Evolutionary conservation across 2,888 invertebrate genomes (phyloP), one percentile per base, ranked within the genome.

Genomic region (Mystacides longicornis): DNA sequence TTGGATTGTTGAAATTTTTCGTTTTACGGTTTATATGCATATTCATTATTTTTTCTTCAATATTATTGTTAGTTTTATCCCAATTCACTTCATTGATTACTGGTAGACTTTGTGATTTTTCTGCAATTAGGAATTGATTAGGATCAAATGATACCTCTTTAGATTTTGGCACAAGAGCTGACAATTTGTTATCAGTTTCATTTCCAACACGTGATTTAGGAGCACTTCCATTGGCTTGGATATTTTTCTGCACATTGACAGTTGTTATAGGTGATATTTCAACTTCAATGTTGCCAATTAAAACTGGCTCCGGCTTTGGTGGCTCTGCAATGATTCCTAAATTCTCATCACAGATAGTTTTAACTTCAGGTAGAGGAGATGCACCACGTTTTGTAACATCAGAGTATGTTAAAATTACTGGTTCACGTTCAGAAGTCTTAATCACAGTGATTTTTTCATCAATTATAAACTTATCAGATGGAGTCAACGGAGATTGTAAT

Each of bases 1-100:
- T 67, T 1, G 83, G 75, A 64, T 81, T 81, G 49, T 79, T 80
- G n/a, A 83, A 66, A 54, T 80, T 77, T 16, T 79, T 81, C 2
- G 77, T 77, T 60, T 73, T 71, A 5, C 71, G 70, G 1, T 77
- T 76, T 49, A 78, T 76, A 57, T 79, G 79, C 5, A 81, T 65
- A 60, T 78, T 79, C 59, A 75, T 79, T 14, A 81, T 72, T 60
- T 81, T 72, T 60, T 79, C 78, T 2, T 71, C 70, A 31, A 82
- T 74, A 1, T 76, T 69, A 60, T 71, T 71, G 51, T 77, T 76
- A 1, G 81, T 72, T 64, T 80, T 74, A n/a, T 71, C 74, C 75
- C 79, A 80, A 59, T 74, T 71, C 1, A 71, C 65, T 23, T 71
- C 67, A 2, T 72, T 48, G 19, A 70, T 70, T 51, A 20, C 22